Evolutionary conservation across 1,140 invertebrate species (phyloP).

Genomic region (Brachionus sp.): DNA sequence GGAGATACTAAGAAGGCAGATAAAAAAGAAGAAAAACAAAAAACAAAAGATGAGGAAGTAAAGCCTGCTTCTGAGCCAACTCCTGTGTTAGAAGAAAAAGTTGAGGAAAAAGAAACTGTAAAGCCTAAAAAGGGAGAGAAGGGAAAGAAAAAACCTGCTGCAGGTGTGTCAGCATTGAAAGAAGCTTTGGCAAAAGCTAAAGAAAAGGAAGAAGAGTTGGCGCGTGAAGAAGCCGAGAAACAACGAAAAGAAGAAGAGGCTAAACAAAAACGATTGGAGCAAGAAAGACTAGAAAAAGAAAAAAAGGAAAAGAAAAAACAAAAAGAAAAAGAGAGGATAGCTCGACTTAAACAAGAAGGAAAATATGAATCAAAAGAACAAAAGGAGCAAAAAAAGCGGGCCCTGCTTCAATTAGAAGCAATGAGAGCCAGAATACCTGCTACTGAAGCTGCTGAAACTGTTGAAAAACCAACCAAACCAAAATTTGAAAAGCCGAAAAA

Average conservation of each 20-base stretch:
- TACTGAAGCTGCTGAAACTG: constrained; percentile 52
- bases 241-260: constrained; percentile 68
- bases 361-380: constrained; percentile 87
- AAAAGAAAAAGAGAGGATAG: constrained; percentile 88
- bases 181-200: constrained; percentile 34
- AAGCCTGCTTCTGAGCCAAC: background rate
- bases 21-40: constrained; percentile 23
- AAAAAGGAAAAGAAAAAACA: constrained; percentile 83
- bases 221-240: constrained; percentile 75
- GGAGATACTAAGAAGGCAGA: background rate
- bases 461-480: background rate
- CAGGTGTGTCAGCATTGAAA: constrained; percentile 39
- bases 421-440: constrained; percentile 46
- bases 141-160: constrained; percentile 35
- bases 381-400: constrained; percentile 73
- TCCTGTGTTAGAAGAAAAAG: background rate
- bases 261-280: constrained; percentile 47
- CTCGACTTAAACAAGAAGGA: constrained; percentile 86
- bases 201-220: constrained; percentile 29
- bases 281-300: constrained; percentile 64
- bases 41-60: constrained; percentile 8
- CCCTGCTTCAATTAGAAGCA: constrained; percentile 79
- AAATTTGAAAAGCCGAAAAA: constrained; percentile 34
- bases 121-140: constrained; percentile 36
- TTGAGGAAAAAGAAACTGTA: background rate